Base-by-base conservation (phyloP, 92 coral and sea anemone genomes). In the Parazoanthus atlanticus region DNA sequence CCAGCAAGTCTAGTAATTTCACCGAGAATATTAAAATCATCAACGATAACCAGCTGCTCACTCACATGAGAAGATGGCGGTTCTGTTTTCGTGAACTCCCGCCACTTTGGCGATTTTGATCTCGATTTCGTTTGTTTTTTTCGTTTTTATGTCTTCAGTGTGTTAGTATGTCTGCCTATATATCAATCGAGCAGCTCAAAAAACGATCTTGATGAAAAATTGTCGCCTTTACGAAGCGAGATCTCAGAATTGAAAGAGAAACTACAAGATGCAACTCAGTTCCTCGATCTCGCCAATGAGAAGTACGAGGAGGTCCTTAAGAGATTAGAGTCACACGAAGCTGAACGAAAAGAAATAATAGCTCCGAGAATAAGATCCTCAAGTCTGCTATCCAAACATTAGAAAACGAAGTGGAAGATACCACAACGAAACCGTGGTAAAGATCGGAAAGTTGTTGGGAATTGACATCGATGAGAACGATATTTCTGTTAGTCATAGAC, bases 351-450 rank as follows among this genome's bases (percentile, higher is more conserved):
- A 56, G 61, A 56, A 2, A 21, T 85, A 32, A n/a, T 34, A 1
- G 81, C n/a, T n/a, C 19, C 0, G 88, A 85, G 61, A 85, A 85
- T 46, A 85, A 85, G 31, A 52, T 85, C 7, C 26, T 85, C 38
- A 85, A 74, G n/a, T 25, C 66, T 33, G 74, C 69, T 7, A 7
- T 61, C 69, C 69, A 61, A 15, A 13, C 58, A 17, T 7, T 61
- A 61, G 69, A 7, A 61, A 61, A 61, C 9, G 69, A 61, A 28
- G 21, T 61, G 69, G 75, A 86, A 23, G n/a, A n/a, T n/a, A n/a
- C n/a, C n/a, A n/a, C 49, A 43, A 43, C 49, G 8, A 43, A 43
- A 43, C 49, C 49, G 49, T 43, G 5, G 49, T 43, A 43, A 43
- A 43, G 49, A 43, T 43, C 8, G 49, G 49, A 43, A 8, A 43